phyloP scores from a whole-genome alignment of 2,888 invertebrate genomes.

The Conus canariensis region DNA sequence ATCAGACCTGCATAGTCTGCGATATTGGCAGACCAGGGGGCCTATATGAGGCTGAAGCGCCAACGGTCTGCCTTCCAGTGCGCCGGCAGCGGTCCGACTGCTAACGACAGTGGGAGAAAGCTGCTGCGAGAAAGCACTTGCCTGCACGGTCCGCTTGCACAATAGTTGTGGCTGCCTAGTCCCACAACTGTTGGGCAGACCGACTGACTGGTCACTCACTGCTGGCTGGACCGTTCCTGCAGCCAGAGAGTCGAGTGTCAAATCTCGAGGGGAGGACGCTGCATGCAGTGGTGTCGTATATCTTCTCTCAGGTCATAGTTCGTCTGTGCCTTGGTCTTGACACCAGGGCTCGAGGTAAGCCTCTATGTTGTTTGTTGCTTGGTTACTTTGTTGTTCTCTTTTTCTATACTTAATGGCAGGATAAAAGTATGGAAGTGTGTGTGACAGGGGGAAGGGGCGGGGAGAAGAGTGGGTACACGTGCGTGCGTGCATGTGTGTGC shows the following conservation, averaged over 20 bases:
- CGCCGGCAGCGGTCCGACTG: neutral
- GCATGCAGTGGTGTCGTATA: neutral
- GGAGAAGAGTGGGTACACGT: neutral
- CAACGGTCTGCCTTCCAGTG: neutral
- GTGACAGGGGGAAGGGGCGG: neutral
- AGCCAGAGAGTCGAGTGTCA: neutral
- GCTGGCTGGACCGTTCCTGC: neutral
- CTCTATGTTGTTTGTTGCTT: too few relatives aligned
- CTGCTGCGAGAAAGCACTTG: neutral
- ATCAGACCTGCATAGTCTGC: neutral
- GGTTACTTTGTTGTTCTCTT: too few relatives aligned
- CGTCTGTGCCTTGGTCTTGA: too few relatives aligned
- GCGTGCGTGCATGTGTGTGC: neutral
- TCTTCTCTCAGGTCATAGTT: too few relatives aligned
- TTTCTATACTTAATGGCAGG: too few relatives aligned
- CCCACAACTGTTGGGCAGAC: slow-evolving; percentile 4
- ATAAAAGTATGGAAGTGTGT: neutral
- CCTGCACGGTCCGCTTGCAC: neutral
- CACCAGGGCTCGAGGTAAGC: neutral
- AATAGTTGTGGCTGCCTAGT: neutral
- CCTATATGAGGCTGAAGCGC: neutral
- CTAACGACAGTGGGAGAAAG: neutral
- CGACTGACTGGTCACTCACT: neutral
- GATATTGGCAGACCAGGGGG: neutral
- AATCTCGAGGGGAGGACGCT: neutral